These are phyloP conservation scores for Enhydra lutris DNA, from an alignment of 2,113 vertebrate species.

Conservation along the genomic window DNA sequence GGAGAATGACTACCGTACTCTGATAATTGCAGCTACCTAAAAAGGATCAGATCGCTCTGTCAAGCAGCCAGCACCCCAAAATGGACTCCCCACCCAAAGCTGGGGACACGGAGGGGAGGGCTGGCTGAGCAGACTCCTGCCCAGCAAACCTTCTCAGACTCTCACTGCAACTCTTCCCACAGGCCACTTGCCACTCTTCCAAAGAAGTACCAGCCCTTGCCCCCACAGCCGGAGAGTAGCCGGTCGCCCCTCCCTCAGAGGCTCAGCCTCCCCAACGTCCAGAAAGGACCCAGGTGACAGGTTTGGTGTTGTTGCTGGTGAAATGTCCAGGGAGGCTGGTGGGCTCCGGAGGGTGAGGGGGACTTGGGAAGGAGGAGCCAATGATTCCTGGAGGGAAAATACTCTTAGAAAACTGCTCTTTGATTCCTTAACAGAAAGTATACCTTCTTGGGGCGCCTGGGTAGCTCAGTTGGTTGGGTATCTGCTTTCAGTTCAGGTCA, in stretches of 20 bases:
- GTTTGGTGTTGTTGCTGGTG: not conserved
- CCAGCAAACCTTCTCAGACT: not conserved
- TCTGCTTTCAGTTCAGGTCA: not conserved
- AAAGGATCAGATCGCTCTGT: accelerated
- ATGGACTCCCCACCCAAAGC: not conserved
- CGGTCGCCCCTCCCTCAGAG: not conserved
- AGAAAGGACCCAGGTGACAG: conserved; percentile 54
- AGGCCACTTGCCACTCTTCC: conserved; percentile 21
- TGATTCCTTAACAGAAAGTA: not conserved
- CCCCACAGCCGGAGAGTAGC: not conserved
- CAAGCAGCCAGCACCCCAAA: not conserved
- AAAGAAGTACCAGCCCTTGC: conserved; percentile 65
- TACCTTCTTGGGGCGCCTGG: not conserved
- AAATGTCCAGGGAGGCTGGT: accelerated
- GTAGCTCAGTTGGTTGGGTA: not conserved
- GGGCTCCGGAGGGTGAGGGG: accelerated
- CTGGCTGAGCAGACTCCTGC: not conserved
- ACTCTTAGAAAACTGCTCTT: not conserved
- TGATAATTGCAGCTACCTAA: accelerated
- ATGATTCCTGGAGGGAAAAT: not conserved
- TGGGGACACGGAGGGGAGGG: accelerated
- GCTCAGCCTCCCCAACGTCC: not conserved
- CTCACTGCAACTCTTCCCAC: not conserved
- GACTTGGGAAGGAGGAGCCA: not conserved
- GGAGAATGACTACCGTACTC: accelerated